Evolutionary conservation across 2,797 vertebrate genomes (phyloP).

Genomic region (Acipenser oxyrinchus): DNA sequence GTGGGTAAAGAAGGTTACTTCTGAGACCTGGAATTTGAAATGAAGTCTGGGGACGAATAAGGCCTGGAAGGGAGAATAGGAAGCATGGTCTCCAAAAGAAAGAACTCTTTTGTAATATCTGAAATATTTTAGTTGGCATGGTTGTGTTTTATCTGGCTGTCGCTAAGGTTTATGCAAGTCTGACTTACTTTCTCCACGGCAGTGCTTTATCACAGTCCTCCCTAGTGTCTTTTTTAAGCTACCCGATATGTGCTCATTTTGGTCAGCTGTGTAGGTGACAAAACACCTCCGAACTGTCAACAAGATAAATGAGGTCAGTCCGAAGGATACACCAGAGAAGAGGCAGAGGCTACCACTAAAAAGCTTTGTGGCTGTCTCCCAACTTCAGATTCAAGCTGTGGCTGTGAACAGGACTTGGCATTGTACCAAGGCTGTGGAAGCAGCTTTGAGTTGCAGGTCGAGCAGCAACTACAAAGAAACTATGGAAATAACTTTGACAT

Average conservation of each 20-base stretch:
- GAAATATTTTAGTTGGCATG: background rate
- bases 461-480: background rate
- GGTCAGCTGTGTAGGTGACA: slow-evolving; percentile 6
- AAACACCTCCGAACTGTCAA: slow-evolving; percentile 6
- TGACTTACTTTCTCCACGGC: background rate
- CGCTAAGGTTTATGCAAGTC: background rate
- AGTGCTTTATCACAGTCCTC: background rate
- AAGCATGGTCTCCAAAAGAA: too few relatives aligned
- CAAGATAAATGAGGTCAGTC: slow-evolving; percentile 14
- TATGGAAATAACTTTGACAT: too few relatives aligned
- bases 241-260: slow-evolving; percentile 6
- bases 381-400: background rate
- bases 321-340: slow-evolving; percentile 6
- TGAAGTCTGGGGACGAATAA: too few relatives aligned
- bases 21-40: too few relatives aligned
- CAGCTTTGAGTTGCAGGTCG: background rate
- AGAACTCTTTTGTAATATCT: background rate
- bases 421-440: background rate
- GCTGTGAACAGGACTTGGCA: background rate
- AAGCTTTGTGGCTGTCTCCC: background rate
- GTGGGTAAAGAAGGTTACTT: too few relatives aligned
- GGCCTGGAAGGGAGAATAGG: too few relatives aligned
- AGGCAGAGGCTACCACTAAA: background rate
- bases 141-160: slow-evolving; percentile 8
- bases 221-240: background rate